These are phyloP conservation scores for Habrosyne pyritoides DNA, from an alignment of 2,888 invertebrate genomes.

Conservation along the genomic window DNA sequence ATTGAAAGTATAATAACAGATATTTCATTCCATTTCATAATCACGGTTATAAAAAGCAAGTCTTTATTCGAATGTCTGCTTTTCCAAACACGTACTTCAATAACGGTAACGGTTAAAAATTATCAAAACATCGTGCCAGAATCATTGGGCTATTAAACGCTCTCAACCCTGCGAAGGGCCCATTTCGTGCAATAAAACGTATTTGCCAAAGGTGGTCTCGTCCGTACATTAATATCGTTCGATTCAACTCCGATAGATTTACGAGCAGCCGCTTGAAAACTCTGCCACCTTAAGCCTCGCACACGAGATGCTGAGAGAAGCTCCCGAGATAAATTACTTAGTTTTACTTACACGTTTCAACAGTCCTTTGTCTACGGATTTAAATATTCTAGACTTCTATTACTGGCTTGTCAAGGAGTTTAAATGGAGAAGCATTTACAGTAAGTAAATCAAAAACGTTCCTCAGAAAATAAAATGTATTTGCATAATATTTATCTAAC, in stretches of 20 bases:
- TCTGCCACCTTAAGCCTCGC: constrained; percentile 33
- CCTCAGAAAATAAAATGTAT: background rate
- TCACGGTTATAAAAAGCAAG: too few species aligned
- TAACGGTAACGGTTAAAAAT: constrained; percentile 30
- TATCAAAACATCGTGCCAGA: constrained; percentile 20
- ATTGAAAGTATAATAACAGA: too few species aligned
- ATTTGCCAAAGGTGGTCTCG: constrained; percentile 13
- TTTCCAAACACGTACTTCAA: constrained; percentile 28
- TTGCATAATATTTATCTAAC: too few species aligned
- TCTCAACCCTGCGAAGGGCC: constrained; percentile 26
- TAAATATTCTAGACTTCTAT: constrained; percentile 19
- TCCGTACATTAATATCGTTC: constrained; percentile 46
- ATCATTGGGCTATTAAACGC: constrained; percentile 16
- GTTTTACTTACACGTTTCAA: constrained; percentile 38
- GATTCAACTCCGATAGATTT: constrained; percentile 44
- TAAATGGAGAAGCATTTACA: background rate
- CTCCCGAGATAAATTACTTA: constrained; percentile 50
- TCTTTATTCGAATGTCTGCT: constrained; percentile 17
- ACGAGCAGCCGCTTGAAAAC: constrained; percentile 44
- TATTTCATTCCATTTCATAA: too few species aligned
- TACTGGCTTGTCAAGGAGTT: background rate
- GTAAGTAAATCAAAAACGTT: background rate
- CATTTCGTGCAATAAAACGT: constrained; percentile 40
- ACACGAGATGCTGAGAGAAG: constrained; percentile 36
- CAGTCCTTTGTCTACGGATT: constrained; percentile 23